phyloP scores from a whole-genome alignment of 2,888 invertebrate species.

The Mesopsocus fuscifrons region DNA sequence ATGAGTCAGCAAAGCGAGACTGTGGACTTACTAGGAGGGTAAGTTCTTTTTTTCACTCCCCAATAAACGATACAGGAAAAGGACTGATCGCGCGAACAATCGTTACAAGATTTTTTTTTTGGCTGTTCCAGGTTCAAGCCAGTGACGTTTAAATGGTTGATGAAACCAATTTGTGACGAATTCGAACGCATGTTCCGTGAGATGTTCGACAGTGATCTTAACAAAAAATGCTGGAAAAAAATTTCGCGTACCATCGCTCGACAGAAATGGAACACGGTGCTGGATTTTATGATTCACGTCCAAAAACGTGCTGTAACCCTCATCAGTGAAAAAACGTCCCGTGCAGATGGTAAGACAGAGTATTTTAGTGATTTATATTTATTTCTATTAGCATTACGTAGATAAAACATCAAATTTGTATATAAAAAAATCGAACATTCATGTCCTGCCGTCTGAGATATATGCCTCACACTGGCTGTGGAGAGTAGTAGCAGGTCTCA shows the following conservation, averaged over 20 bases:
- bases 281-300: slow-evolving; percentile 54
- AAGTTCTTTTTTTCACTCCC: too few relatives aligned
- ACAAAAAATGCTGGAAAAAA: slow-evolving; percentile 62
- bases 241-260: slow-evolving; percentile 56
- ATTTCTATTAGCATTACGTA: background rate
- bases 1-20: slow-evolving; percentile 99
- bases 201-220: slow-evolving; percentile 54
- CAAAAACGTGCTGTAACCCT: background rate
- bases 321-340: background rate
- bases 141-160: slow-evolving; percentile 67
- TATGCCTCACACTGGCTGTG: too few relatives aligned
- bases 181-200: slow-evolving; percentile 61
- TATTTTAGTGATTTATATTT: background rate
- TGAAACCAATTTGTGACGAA: slow-evolving; percentile 61
- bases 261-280: slow-evolving; percentile 49
- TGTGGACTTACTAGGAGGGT: slow-evolving; percentile 89
- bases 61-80: too few relatives aligned
- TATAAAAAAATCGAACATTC: slow-evolving; percentile 28
- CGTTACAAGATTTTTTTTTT: slow-evolving; percentile 10
- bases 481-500: too few relatives aligned
- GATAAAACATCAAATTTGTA: too few relatives aligned
- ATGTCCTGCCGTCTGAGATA: too few relatives aligned
- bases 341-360: background rate
- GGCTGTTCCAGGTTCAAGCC: slow-evolving; percentile 58
- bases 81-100: too few relatives aligned